Conservation (phyloP, 2,797 vertebrate genomes). For the Ceryle rudis region DNA sequence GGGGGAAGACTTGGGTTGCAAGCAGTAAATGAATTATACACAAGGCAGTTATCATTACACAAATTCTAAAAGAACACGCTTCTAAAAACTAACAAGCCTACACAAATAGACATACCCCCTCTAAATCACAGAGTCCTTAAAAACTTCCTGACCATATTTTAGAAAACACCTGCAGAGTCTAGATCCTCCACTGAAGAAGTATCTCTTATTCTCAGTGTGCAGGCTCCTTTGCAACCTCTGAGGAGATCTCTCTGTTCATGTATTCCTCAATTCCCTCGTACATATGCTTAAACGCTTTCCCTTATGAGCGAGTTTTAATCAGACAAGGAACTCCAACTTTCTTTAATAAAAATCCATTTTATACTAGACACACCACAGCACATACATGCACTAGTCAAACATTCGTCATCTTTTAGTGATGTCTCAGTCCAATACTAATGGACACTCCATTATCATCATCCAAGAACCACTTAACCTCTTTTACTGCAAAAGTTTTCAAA, state of each 20-base stretch:
- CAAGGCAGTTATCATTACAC: neutral
- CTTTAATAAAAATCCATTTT: neutral
- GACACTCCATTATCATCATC: neutral
- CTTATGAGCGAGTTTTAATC: neutral
- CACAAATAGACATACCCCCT: neutral
- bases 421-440: neutral
- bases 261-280: neutral
- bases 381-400: fast-evolving
- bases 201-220: neutral
- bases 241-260: neutral
- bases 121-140: neutral
- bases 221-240: neutral
- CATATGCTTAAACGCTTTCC: neutral
- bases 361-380: neutral
- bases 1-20: fast-evolving
- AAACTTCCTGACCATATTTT: neutral
- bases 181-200: neutral
- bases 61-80: neutral
- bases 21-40: neutral
- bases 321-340: neutral
- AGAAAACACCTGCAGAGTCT: neutral
- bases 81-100: neutral
- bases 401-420: neutral
- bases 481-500: neutral
- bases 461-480: neutral